Evolutionary conservation across 2,113 vertebrate species (phyloP), one percentile per base, ranked within the genome.

Genomic region (Vulpes lagopus): DNA sequence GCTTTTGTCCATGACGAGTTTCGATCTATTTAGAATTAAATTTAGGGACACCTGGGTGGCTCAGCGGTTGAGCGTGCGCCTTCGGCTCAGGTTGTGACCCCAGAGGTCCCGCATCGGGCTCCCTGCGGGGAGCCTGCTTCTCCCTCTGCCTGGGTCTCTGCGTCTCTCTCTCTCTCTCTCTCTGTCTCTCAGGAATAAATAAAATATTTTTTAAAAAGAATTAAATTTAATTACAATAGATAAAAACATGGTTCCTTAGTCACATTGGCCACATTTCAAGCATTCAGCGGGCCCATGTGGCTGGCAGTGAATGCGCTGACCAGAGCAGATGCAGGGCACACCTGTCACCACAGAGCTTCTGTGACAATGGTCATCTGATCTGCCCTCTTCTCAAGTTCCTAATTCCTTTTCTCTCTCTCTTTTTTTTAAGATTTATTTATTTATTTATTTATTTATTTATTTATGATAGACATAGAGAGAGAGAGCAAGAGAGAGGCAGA

Each of bases 211-310:
- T 43, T 43, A 43, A 7, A 43, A 43, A 43, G 43, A 43, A 43
- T 43, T 43, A 43, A 43, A 59, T 74, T 90, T 51, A 51, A n/a
- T 49, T 38, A 89, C 74, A 86, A 60, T 71, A 64, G 53, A 38
- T 38, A 38, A 64, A 89, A 53, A 76, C 14, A 8, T 65, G 14
- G 16, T 65, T n/a, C 15, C 35, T 97, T 19, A 62, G 55, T 69
- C 25, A 35, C 17, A 80, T 0, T 43, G 27, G 8, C 20, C 53
- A 93, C 8, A 38, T 84, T 71, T 81, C 78, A 82, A 51, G 43
- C 1, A 6, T 15, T 16, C 14, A 17, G 7, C 0, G 32, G 9
- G 0, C 11, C 6, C 16, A 15, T 19, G 22, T 62, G 14, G 19
- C 55, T 12, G 35, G 55, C 15, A 7, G 23, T 57, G 43, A 30